Conservation (phyloP, 2,888 invertebrate species). For the Chrysolina haemoptera region DNA sequence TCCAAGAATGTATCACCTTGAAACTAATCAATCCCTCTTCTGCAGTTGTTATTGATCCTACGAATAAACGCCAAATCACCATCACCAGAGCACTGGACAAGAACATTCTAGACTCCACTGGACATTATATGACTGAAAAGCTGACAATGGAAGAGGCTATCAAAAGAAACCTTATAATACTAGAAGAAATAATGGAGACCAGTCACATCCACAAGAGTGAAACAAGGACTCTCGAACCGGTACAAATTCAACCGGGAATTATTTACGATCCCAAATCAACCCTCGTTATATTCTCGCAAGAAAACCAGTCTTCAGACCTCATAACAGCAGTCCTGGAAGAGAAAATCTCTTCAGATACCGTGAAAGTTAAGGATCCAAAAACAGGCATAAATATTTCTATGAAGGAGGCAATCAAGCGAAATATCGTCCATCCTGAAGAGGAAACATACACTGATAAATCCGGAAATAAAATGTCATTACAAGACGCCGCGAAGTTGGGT, state of each 20-base stretch:
- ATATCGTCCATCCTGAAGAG: constrained; percentile 81
- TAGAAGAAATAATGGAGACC: constrained; percentile 72
- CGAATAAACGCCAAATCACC: constrained; percentile 78
- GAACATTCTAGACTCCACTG: constrained; percentile 83
- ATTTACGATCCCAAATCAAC: constrained; percentile 86
- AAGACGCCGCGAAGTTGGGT: constrained; percentile 85
- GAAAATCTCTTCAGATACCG: constrained; percentile 77
- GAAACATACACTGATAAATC: constrained; percentile 79
- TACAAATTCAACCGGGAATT: constrained; percentile 81
- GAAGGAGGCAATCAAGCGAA: constrained; percentile 83
- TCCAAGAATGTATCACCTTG: constrained; percentile 89
- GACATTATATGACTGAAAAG: constrained; percentile 78
- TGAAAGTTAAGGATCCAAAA: constrained; percentile 80
- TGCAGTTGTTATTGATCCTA: constrained; percentile 85
- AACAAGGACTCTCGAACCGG: constrained; percentile 74
- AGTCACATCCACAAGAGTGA: constrained; percentile 74
- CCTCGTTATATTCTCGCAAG: constrained; percentile 78
- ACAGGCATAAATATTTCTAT: constrained; percentile 79
- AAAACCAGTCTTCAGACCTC: constrained; percentile 80
- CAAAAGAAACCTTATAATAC: constrained; percentile 75
- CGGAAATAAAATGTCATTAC: constrained; percentile 78
- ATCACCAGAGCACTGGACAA: constrained; percentile 83
- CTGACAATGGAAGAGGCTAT: constrained; percentile 85
- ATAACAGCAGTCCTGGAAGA: constrained; percentile 85
- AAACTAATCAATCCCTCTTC: constrained; percentile 90